These are phyloP conservation scores for Herpetotheres cachinnans DNA, from an alignment of 2,113 vertebrate species.

Conservation along the genomic window DNA sequence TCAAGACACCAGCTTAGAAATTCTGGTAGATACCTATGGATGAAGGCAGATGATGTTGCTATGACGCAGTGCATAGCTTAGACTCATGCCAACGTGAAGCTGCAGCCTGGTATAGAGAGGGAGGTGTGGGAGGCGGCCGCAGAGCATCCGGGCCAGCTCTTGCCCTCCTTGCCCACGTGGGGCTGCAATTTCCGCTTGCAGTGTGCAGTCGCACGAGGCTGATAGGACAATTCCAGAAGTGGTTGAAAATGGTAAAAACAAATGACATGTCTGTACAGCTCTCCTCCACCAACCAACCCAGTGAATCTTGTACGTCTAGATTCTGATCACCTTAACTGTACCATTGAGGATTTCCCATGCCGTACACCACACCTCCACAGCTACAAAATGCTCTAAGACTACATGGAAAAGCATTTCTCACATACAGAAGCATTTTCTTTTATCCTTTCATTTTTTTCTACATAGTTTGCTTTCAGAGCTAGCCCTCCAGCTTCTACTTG, in stretches of 20 bases:
- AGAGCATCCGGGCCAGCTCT: background rate
- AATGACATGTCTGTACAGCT: background rate
- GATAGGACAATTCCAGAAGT: background rate
- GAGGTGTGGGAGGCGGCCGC: background rate
- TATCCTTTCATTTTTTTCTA: background rate
- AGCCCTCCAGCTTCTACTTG: background rate
- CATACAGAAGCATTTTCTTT: background rate
- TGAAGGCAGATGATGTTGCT: background rate
- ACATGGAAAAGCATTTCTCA: background rate
- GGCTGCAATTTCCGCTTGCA: background rate
- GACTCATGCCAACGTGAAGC: background rate
- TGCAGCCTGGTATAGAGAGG: background rate
- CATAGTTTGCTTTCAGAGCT: background rate
- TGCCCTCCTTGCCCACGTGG: accelerated
- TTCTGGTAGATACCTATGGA: background rate
- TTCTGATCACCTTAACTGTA: background rate
- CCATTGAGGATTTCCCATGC: background rate
- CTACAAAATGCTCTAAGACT: background rate
- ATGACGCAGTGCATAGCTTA: background rate
- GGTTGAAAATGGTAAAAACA: background rate
- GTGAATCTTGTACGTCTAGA: background rate
- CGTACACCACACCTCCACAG: background rate
- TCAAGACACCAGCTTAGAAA: background rate
- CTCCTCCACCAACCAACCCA: background rate
- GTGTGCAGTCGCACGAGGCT: background rate